These are phyloP conservation scores for Taphrorychus bicolor DNA, from an alignment of 2,888 invertebrate genomes.

Conservation along the genomic window DNA sequence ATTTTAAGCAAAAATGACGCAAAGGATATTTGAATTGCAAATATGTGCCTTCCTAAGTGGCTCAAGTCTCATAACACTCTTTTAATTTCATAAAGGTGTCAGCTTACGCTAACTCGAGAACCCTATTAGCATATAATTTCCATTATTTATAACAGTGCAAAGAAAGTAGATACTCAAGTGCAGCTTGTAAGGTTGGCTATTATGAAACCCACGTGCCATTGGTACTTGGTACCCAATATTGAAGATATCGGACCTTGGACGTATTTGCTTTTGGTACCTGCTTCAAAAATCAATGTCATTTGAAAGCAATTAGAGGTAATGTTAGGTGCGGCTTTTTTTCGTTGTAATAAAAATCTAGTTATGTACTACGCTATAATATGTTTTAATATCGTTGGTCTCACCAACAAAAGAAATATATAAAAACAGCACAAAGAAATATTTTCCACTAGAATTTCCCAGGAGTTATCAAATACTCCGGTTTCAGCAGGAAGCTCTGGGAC, in stretches of 20 bases:
- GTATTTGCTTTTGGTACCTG: too few species aligned
- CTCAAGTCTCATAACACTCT: neutral
- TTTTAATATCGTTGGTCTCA: neutral
- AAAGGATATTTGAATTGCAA: neutral
- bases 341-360: too few species aligned
- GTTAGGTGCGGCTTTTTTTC: too few species aligned
- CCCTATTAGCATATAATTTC: neutral
- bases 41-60: neutral
- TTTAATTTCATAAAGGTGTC: slow-evolving; percentile 1
- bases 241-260: too few species aligned
- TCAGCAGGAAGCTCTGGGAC: slow-evolving; percentile 54
- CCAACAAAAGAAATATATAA: neutral
- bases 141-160: slow-evolving; percentile 3
- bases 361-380: neutral
- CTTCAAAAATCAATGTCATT: too few species aligned
- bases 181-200: neutral
- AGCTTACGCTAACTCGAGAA: neutral
- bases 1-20: too few species aligned
- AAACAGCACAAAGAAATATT: neutral
- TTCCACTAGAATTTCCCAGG: neutral
- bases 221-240: too few species aligned
- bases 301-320: too few species aligned
- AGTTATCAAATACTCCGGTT: neutral
- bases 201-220: neutral
- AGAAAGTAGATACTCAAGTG: neutral